A percentile compares a stretch with the other conserved stretches of the same genome.
These are phyloP conservation scores for Spea bombifrons DNA, from an alignment of 2,113 vertebrate genomes.

Conservation along the genomic window DNA sequence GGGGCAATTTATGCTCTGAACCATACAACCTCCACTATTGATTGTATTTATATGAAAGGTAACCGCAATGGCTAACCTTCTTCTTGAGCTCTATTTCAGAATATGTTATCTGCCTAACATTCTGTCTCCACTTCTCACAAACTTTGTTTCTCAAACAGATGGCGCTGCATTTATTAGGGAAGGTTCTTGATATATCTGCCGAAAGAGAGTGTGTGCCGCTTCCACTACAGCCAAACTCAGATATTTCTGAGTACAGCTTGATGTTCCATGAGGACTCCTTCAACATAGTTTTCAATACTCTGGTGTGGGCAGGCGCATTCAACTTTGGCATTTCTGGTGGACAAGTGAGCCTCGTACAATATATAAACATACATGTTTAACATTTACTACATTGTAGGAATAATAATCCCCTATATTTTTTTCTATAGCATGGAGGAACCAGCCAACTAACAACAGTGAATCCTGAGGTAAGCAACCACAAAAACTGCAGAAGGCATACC, in stretches of 20 bases:
- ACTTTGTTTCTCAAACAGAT: neutral
- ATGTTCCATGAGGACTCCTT: neutral
- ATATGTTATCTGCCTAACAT: neutral
- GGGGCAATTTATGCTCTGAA: no score
- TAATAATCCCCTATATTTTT: neutral
- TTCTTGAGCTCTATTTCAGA: no score
- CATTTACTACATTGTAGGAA: neutral
- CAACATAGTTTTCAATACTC: neutral
- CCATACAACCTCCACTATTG: no score
- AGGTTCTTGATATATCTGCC: neutral
- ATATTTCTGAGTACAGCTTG: neutral
- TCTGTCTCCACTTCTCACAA: neutral
- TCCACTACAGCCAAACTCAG: neutral
- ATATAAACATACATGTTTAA: neutral
- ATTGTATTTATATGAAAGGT: no score
- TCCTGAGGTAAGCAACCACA: neutral
- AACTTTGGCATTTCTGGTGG: conserved; percentile 1
- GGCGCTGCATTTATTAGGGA: neutral
- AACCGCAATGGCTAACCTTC: no score
- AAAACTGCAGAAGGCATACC: no score
- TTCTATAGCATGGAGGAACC: neutral
- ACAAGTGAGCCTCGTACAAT: neutral
- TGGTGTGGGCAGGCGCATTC: neutral
- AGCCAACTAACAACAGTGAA: neutral
- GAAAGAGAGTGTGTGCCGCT: neutral